Evolutionary conservation across 2,113 vertebrate genomes (phyloP).

Genomic region (Murina feae): DNA sequence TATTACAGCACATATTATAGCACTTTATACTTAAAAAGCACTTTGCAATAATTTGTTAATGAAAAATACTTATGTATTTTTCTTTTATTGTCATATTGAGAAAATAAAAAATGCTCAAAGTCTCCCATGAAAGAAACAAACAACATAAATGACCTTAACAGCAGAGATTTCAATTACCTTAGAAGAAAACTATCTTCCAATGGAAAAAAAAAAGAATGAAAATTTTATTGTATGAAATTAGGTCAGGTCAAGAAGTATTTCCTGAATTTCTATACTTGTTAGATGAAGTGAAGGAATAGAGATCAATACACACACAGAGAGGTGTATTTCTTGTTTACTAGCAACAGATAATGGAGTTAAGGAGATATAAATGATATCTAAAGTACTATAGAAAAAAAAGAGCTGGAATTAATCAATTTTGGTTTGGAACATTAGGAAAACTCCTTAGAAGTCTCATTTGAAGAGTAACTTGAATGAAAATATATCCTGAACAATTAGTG

Average conservation of each 20-base stretch:
- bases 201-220: neutral
- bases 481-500: neutral
- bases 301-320: neutral
- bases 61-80: constrained; percentile 44
- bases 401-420: neutral
- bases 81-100: neutral
- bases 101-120: constrained; percentile 17
- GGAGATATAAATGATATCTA: neutral
- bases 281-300: neutral
- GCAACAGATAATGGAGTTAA: neutral
- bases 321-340: neutral
- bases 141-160: neutral
- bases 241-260: neutral
- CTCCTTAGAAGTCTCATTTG: neutral
- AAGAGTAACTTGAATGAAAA: neutral
- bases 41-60: constrained; percentile 60
- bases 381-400: neutral
- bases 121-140: neutral
- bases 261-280: neutral
- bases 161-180: neutral
- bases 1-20: constrained; percentile 32
- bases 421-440: neutral
- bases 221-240: neutral
- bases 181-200: neutral
- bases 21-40: constrained; percentile 49